Conservation (phyloP, 1,140 invertebrate genomes). For the Drosophila azteca region DNA sequence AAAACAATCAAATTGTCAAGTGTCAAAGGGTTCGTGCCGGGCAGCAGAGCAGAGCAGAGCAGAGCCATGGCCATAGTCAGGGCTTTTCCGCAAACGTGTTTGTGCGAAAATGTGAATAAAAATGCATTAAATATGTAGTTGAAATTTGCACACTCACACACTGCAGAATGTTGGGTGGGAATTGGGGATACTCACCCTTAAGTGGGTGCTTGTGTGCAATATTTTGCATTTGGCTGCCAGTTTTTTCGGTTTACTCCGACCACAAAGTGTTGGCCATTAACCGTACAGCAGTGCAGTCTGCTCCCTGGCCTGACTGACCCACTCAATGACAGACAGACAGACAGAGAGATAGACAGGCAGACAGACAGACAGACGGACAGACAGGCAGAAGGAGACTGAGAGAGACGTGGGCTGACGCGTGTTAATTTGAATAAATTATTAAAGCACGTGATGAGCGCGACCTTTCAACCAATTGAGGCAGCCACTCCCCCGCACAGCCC, state of each 20-base stretch:
- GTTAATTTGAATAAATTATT: slow-evolving; percentile 83
- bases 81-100: slow-evolving; percentile 13
- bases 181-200: slow-evolving; percentile 1
- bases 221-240: slow-evolving; percentile 52
- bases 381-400: slow-evolving; percentile 3
- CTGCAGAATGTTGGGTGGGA: slow-evolving; percentile 2
- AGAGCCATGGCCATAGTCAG: slow-evolving; percentile 5
- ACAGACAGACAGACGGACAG: slow-evolving; percentile 16
- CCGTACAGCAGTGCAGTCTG: slow-evolving; percentile 24
- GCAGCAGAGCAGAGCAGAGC: slow-evolving; percentile 26
- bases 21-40: slow-evolving; percentile 70
- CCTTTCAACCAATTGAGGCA: slow-evolving; percentile 61
- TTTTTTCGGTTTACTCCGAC: slow-evolving; percentile 64
- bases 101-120: slow-evolving; percentile 68
- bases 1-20: slow-evolving; percentile 80
- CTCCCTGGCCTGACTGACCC: slow-evolving; percentile 41
- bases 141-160: slow-evolving; percentile 47
- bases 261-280: slow-evolving; percentile 73
- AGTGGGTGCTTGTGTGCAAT: slow-evolving; percentile 51
- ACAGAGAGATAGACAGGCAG: slow-evolving; percentile 1
- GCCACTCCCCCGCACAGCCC: background rate
- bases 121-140: slow-evolving; percentile 76
- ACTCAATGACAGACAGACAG: slow-evolving; percentile 24
- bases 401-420: slow-evolving; percentile 57
- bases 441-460: slow-evolving; percentile 75